Base-by-base conservation (phyloP, 2,113 vertebrate genomes). In the Oreochromis spilurus region DNA sequence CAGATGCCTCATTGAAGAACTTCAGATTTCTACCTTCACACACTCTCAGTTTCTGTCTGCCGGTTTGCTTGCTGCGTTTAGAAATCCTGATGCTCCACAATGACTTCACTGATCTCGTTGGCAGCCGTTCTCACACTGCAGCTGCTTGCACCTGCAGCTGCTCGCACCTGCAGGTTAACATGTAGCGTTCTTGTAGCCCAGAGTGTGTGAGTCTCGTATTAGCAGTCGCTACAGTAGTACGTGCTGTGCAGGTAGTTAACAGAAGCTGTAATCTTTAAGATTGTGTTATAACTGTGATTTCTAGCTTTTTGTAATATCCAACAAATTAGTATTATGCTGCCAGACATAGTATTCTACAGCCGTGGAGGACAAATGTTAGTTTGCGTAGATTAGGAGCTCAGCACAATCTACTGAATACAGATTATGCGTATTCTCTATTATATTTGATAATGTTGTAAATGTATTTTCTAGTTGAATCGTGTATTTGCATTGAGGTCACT, bases 391-490 rank as follows among this genome's bases (percentile, higher is more conserved):
- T 24, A 79, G 14, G 6, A 29, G 21, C 38, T 55, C 36, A 86
- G 89, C 78, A 89, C 78, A 89, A 43, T 43, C 50, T 70, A 24
- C 26, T 58, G 19, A 45, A 60, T 29, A 72, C 72, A 77, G 12
- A 29, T 14, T 34, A 53, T 45, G 31, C 0, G 67, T 88, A 26
- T 88, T 84, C 82, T 87, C 65, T 88, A 65, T 40, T 84, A 60
- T 85, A 55, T 91, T 94, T 92, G 88, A 67, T 90, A 87, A 92
- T 31, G 58, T 65, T 72, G 58, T 90, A 77, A 77, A 84, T 85
- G 84, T 88, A 57, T 92, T 92, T 92, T 91, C 21, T 89, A 90
- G 87, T 84, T 21, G 34, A 77, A 55, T 72, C 3, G 5, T 83
- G 85, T 81, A 14, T 91, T 85, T 93, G 72, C 85, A 86, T 84